Evolutionary conservation across 92 coral and sea anemone genomes (phyloP).

Genomic region (Parazoanthus atlanticus): DNA sequence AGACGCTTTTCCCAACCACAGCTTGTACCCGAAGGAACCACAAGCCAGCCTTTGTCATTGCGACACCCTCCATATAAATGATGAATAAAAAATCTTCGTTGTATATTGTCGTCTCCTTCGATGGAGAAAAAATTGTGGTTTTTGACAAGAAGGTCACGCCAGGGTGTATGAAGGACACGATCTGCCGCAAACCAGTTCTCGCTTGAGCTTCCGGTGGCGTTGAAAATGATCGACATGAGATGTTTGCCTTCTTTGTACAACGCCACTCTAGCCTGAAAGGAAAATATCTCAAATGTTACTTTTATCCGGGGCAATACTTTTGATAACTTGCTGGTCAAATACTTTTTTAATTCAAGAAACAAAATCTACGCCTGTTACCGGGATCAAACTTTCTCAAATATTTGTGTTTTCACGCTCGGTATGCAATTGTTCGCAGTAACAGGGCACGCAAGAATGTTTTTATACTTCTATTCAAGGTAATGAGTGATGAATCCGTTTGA

Average conservation of each 20-base stretch:
- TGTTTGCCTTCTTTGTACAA: conserved; percentile 6
- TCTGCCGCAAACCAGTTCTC: conserved; percentile 2
- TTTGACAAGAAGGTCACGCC: not conserved
- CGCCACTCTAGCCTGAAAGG: conserved; percentile 13
- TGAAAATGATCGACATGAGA: not conserved
- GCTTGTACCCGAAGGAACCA: not conserved
- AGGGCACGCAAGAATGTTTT: too few species aligned
- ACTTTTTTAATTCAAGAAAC: not conserved
- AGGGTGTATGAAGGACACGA: conserved; percentile 3
- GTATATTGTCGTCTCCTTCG: not conserved
- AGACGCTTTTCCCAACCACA: conserved; percentile 11
- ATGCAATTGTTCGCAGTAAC: too few species aligned
- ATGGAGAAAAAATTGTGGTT: not conserved
- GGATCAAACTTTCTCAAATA: too few species aligned
- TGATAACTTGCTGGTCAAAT: not conserved
- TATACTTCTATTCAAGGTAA: too few species aligned
- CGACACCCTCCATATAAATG: not conserved
- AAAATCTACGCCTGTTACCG: too few species aligned
- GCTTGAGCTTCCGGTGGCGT: not conserved
- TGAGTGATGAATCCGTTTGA: too few species aligned
- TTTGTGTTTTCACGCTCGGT: too few species aligned
- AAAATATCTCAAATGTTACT: not conserved
- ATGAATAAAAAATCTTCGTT: conserved; percentile 17
- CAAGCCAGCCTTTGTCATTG: conserved; percentile 18
- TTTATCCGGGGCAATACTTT: not conserved